These are phyloP conservation scores for Ganaspis sp. DNA, from an alignment of 1,140 invertebrate genomes.

Conservation along the genomic window DNA sequence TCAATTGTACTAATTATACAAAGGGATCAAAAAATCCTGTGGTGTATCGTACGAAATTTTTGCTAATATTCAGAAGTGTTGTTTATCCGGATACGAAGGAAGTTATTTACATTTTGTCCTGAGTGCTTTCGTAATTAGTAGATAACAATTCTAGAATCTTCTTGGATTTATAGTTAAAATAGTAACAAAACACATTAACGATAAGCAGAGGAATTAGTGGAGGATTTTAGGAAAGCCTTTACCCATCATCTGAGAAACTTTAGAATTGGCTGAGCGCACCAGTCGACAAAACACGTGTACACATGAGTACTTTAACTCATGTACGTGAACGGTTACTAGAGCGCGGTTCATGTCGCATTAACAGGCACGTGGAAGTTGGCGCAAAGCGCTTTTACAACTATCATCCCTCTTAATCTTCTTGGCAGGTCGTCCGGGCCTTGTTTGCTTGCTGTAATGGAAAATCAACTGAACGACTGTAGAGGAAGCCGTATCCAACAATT, in stretches of 20 bases:
- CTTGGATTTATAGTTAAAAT: background rate
- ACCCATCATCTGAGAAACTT: constrained; percentile 6
- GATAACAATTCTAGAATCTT: background rate
- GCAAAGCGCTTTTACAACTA: constrained; percentile 31
- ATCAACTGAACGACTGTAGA: constrained; percentile 14
- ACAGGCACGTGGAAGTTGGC: constrained; percentile 29
- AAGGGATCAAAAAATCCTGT: too few species aligned
- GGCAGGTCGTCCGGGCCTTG: constrained; percentile 29
- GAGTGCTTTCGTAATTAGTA: background rate
- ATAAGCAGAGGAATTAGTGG: constrained; percentile 10
- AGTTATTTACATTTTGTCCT: too few species aligned
- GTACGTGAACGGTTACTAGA: constrained; percentile 9
- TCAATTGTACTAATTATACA: too few species aligned
- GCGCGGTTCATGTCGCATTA: constrained; percentile 8
- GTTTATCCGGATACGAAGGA: too few species aligned
- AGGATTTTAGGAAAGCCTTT: background rate
- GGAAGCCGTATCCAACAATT: constrained; percentile 15
- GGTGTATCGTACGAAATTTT: too few species aligned
- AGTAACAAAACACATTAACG: constrained; percentile 20
- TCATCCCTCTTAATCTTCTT: constrained; percentile 31
- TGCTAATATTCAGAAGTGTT: too few species aligned
- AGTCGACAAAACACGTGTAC: constrained; percentile 31
- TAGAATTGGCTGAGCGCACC: constrained; percentile 13
- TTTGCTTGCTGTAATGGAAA: constrained; percentile 31
- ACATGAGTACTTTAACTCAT: constrained; percentile 26